phyloP scores from a whole-genome alignment of 2,113 vertebrate species.

The Struthio camelus region DNA sequence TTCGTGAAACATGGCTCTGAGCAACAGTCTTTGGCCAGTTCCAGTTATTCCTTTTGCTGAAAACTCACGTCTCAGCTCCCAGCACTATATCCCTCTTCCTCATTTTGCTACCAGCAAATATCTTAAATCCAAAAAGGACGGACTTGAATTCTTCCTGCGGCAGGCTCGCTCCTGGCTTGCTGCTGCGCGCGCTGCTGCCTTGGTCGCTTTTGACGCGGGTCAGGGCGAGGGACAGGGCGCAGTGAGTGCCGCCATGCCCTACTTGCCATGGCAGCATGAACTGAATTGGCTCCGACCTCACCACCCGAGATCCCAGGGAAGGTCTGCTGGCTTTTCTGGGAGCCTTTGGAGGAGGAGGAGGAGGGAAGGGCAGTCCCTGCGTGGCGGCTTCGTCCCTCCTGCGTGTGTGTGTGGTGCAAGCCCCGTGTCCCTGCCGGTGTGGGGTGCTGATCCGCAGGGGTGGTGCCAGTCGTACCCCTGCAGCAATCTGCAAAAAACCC shows the following conservation, averaged over 20 bases:
- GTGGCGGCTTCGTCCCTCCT: fast-evolving
- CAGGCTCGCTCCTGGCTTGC: neutral
- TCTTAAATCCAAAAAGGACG: neutral
- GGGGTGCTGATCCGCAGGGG: neutral
- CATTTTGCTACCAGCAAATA: neutral
- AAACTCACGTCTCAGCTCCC: neutral
- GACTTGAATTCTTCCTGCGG: neutral
- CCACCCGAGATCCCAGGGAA: fast-evolving
- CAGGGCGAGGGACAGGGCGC: neutral
- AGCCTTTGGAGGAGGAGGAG: neutral
- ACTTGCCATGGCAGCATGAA: neutral
- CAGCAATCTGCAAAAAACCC: neutral
- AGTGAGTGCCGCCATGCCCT: no score
- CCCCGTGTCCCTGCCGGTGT: neutral
- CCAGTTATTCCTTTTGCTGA: neutral
- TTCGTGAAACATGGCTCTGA: fast-evolving
- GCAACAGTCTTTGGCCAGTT: neutral
- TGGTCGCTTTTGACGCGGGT: neutral
- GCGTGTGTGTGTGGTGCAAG: fast-evolving
- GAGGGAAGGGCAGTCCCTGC: neutral
- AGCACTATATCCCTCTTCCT: neutral
- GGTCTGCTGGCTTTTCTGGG: neutral
- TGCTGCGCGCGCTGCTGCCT: neutral
- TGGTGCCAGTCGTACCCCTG: neutral
- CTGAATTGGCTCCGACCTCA: no score